Evolutionary conservation across 2,888 invertebrate genomes (phyloP), one percentile per base, ranked within the genome.

Genomic region (Aphodius granarius): DNA sequence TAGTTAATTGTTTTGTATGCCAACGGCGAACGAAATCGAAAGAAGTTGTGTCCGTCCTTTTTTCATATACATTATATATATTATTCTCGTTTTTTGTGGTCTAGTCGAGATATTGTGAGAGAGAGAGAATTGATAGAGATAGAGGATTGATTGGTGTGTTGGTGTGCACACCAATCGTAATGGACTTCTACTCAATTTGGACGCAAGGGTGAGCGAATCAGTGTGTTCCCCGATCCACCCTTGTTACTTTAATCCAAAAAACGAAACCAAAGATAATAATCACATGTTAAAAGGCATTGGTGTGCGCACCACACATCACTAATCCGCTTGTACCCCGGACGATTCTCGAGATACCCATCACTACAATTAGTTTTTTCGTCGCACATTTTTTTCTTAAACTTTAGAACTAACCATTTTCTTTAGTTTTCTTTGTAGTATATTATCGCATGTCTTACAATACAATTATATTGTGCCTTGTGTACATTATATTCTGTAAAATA

Each of bases 231-330:
- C 17, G 6, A 18, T 6, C 19, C 19, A 63, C 65, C 65, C 19
- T 65, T 18, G 19, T 65, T 65, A 3, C 6, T 65, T 18, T 43
- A 43, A 43, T 43, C 43, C 43, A 43, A 43, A 13, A 43, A 43
- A 2, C 43, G n/a, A n/a, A n/a, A 9, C 43, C 43, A 43, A 43
- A 9, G 43, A 43, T 43, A 43, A 43, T 43, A 43, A 62, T 43
- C 63, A 17, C 63, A 19, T 72, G 17, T 71, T 70, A 68, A 19
- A 63, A 22, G 66, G 64, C 21, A 62, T 85, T 86, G 86, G 86
- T 86, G 86, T 86, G 86, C 86, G 86, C 86, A 86, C 86, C 85
- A 71, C 13, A 43, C 43, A 70, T 71, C 85, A 83, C 81, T 85
- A 84, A 84, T 81, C 43, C 75, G 82, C 82, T 82, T 82, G 82